Evolutionary conservation across 2,888 invertebrate species (phyloP).

Genomic region (Drosophila mimica): DNA sequence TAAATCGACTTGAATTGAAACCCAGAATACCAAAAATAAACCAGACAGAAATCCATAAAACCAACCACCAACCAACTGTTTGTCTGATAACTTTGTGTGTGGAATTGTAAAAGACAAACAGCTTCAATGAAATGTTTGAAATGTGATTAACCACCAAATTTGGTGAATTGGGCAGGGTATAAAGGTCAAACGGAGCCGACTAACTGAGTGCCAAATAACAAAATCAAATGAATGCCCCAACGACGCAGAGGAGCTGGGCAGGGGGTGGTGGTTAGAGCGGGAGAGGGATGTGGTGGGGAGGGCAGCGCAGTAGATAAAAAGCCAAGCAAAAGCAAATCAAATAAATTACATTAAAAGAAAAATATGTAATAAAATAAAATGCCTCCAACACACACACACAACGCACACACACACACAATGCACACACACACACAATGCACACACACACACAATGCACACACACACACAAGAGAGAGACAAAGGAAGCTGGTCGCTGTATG

Average conservation of each 20-base stretch:
- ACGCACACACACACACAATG: conserved; percentile 3
- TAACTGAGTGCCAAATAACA: conserved; percentile 72
- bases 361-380: conserved; percentile 76
- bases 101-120: not conserved
- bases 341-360: conserved; percentile 78
- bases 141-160: conserved; percentile 25
- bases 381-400: conserved; percentile 26
- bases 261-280: not conserved
- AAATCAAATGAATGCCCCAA: conserved; percentile 68
- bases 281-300: not conserved
- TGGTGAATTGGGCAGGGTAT: conserved; percentile 29
- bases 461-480: conserved; percentile 10
- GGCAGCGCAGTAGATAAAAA: conserved; percentile 33
- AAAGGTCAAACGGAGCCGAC: conserved; percentile 21
- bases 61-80: not conserved
- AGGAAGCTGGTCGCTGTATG: conserved; percentile 4
- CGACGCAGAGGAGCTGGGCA: not conserved
- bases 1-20: not conserved
- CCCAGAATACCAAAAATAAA: not conserved
- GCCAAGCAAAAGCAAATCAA: conserved; percentile 62
- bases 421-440: conserved; percentile 15
- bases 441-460: conserved; percentile 3
- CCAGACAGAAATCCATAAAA: not conserved
- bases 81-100: not conserved
- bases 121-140: conserved; percentile 2